Evolutionary conservation across 2,113 vertebrate species (phyloP).

Genomic region (Malurus melanocephalus): DNA sequence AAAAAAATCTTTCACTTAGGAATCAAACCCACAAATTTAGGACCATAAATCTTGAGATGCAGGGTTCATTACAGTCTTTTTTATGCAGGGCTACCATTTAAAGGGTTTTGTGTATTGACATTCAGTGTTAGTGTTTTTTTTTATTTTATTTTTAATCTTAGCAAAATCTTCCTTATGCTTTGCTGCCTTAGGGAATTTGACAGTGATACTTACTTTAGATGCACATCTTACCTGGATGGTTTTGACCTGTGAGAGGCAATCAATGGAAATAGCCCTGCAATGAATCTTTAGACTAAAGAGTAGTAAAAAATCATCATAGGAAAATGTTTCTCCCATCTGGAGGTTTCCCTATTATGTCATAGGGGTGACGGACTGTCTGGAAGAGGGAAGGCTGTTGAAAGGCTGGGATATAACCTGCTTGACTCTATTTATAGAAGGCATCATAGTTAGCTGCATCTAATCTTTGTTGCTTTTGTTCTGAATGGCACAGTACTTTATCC

Average conservation of each 20-base stretch:
- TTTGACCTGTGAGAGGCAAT: neutral
- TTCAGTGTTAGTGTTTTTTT: neutral
- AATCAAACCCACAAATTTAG: neutral
- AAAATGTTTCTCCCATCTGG: conserved; percentile 25
- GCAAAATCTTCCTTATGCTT: neutral
- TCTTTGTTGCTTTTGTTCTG: neutral
- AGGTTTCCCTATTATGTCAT: conserved; percentile 29
- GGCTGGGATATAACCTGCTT: neutral
- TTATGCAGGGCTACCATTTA: neutral
- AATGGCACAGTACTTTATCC: neutral
- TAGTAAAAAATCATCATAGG: neutral
- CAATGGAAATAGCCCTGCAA: neutral
- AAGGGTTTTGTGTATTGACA: neutral
- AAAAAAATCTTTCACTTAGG: neutral
- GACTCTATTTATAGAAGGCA: neutral
- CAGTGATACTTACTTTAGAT: neutral
- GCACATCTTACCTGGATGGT: neutral
- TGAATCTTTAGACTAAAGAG: neutral
- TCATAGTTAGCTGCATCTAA: neutral
- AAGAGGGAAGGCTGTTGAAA: conserved; percentile 17
- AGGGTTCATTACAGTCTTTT: neutral
- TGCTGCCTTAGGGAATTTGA: neutral
- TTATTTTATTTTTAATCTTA: neutral
- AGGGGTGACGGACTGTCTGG: conserved; percentile 6
- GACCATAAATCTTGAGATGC: neutral